Evolutionary conservation across 2,888 invertebrate species (phyloP), one percentile per base, ranked within the genome.

Genomic region (Himalopsyche tibetana): DNA sequence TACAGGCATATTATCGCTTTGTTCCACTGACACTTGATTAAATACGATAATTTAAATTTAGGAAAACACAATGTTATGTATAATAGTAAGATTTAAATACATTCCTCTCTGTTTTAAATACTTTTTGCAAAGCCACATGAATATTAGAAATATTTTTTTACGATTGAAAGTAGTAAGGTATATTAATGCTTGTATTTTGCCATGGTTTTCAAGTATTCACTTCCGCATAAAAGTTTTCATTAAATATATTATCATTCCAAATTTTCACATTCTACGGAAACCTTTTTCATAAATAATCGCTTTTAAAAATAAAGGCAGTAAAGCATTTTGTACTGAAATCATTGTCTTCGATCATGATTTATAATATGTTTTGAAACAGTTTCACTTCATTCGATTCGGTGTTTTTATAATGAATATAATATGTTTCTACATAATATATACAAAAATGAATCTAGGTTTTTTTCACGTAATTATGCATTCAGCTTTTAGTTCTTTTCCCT

Each of bases 161-260:
- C 74, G 38, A 74, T 36, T 38, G 38, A 38, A 38, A 15, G 74
- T 69, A 69, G 28, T 56, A n/a, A 56, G 1, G n/a, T 9, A 5
- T 63, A 63, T 19, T 74, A 38, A 74, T 74, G 74, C 74, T 74
- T 74, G 74, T 38, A 74, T 74, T 74, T 74, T 74, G 9, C 36
- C 38, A 74, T 74, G 74, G 74, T 74, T 74, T 38, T 74, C 38
- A 15, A 51, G 15, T 51, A 51, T 51, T 51, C 51, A 51, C 12
- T 51, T 51, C 15, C 51, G 45, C 51, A 5, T 51, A 5, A 51
- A 51, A 12, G 15, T 15, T 51, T 51, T 15, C 15, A 51, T 51
- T 5, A 51, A 15, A 8, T 45, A 45, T 45, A 28, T 28, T 28
- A 15, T 51, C 51, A 51, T 51, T 51, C 51, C 51, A 51, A 51